Base-by-base conservation (phyloP, 2,888 invertebrate species). In the Rhynchonema sp. region DNA sequence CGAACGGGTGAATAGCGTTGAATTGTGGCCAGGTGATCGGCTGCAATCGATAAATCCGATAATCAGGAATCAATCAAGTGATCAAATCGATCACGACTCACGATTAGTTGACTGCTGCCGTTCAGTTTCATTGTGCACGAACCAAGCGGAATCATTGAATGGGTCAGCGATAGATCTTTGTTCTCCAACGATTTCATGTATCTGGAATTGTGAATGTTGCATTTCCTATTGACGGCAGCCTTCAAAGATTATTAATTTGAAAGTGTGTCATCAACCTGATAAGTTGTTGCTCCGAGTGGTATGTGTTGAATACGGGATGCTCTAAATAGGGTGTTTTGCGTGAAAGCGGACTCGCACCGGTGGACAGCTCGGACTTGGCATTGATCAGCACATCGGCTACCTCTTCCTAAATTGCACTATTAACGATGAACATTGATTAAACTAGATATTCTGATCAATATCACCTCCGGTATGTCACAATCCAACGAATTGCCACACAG, bases 41-140 rank as follows among this genome's bases (percentile, higher is more conserved):
- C 79, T 79, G 65, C n/a, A n/a, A n/a, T n/a, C n/a, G n/a, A n/a
- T n/a, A n/a, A n/a, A n/a, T n/a, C 38, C 38, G 38, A 38, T 38
- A 17, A 38, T 17, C 38, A 38, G 38, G 9, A 17, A 13, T 6
- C 38, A 38, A 17, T 38, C 9, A 6, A 38, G 38, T 38, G n/a
- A n/a, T n/a, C 17, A 13, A 17, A 13, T 38, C 38, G 38, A 6
- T 2, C 2, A 23, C 13, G 46, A 59, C 70, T 66, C 65, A 79
- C 79, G 84, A 94, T 89, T 87, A 99, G 89, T 77, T 98, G 94
- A 0, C 92, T 92, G 0, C 94, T 92, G 1, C 90, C 87, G 74
- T 98, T 99, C 30, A 99, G 78, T 75, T 99, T 99, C 98, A 99
- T 99, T 1, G 98, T 99, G 71, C 98, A 99, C 1, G 96, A 96